Conservation (phyloP, 2,888 invertebrate genomes). For the Elmis aenea region DNA sequence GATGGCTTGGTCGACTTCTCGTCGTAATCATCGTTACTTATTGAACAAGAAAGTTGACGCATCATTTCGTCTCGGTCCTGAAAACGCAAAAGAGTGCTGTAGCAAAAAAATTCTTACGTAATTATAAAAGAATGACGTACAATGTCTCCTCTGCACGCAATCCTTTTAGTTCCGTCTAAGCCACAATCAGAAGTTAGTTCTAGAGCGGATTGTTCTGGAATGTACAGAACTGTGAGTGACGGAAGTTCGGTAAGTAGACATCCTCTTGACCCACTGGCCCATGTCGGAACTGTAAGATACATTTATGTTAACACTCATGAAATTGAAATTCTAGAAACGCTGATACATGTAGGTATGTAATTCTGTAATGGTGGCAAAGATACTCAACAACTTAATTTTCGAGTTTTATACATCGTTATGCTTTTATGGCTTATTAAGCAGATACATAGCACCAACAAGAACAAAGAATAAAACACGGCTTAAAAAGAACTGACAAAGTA, state of each 20-base stretch:
- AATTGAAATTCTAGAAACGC: too few species aligned
- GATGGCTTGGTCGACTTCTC: slow-evolving; percentile 25
- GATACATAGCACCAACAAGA: too few species aligned
- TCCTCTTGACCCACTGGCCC: slow-evolving; percentile 64
- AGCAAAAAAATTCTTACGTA: too few species aligned
- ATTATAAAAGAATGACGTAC: too few species aligned
- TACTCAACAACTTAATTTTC: too few species aligned
- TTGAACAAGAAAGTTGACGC: slow-evolving; percentile 55
- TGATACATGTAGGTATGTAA: too few species aligned
- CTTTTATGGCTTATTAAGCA: too few species aligned
- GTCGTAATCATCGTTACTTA: slow-evolving; percentile 47
- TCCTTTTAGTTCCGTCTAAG: slow-evolving; percentile 64
- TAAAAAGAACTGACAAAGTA: too few species aligned
- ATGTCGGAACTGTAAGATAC: slow-evolving; percentile 59
- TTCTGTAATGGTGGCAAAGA: too few species aligned
- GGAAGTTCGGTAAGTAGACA: slow-evolving; percentile 69
- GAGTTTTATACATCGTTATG: too few species aligned
- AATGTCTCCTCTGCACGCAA: slow-evolving; percentile 70
- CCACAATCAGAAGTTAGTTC: slow-evolving; percentile 73
- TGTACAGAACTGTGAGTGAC: slow-evolving; percentile 67
- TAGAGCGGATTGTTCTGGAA: slow-evolving; percentile 72
- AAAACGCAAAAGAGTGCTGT: too few species aligned
- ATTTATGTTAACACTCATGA: not conserved
- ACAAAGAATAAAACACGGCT: too few species aligned
- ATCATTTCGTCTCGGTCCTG: slow-evolving; percentile 61